Evolutionary conservation across 1,140 invertebrate species (phyloP).

Genomic region (Drosophila trapezifrons): DNA sequence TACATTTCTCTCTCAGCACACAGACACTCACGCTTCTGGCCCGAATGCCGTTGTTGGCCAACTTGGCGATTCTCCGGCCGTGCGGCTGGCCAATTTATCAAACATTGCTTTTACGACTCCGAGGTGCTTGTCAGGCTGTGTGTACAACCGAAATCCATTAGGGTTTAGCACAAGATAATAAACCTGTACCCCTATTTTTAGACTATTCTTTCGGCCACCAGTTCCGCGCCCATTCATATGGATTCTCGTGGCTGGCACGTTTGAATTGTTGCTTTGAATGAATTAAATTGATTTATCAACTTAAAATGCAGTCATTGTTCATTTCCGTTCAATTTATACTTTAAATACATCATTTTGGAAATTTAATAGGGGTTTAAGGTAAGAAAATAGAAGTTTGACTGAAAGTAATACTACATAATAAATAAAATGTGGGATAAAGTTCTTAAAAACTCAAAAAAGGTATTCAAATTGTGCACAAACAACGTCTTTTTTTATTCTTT

Average conservation of each 20-base stretch:
- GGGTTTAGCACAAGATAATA: conserved; percentile 43
- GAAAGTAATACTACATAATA: no score
- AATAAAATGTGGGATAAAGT: no score
- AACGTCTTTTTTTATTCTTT: background rate
- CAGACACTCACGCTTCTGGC: conserved; percentile 23
- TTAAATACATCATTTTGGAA: background rate
- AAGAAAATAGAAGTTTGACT: no score
- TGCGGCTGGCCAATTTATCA: conserved; percentile 49
- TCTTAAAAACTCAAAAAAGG: no score
- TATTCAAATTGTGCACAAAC: background rate
- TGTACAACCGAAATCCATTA: conserved; percentile 69
- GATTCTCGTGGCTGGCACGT: conserved; percentile 29
- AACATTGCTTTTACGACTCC: conserved; percentile 56
- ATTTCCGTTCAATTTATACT: background rate
- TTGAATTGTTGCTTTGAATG: conserved; percentile 9
- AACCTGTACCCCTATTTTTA: conserved; percentile 40
- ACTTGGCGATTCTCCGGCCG: conserved; percentile 43
- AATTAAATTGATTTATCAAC: conserved; percentile 1
- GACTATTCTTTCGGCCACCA: conserved; percentile 27
- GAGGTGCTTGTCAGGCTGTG: conserved; percentile 39
- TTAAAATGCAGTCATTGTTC: conserved; percentile 10
- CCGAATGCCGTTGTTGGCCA: conserved; percentile 24
- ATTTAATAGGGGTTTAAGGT: no score
- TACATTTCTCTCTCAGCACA: conserved; percentile 39
- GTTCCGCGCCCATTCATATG: conserved; percentile 31